Conservation (phyloP, 2,888 invertebrate genomes). For the Gryllus longicercus region DNA sequence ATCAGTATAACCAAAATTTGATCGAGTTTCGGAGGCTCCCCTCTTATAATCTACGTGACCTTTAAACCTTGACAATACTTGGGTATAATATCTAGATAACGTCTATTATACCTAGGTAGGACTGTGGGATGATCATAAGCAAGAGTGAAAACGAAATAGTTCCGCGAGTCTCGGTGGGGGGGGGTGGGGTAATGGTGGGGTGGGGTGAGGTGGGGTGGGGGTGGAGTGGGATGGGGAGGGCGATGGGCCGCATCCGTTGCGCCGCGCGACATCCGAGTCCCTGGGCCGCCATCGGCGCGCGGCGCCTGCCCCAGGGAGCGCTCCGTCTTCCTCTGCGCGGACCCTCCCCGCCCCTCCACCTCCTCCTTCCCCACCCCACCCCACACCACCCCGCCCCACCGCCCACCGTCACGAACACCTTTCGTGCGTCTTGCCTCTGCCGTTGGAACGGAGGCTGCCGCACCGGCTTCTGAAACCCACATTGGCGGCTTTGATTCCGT, state of each 20-base stretch:
- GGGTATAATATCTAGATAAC: too few relatives aligned
- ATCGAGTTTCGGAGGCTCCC: too few relatives aligned
- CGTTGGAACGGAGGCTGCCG: too few relatives aligned
- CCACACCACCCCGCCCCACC: neutral
- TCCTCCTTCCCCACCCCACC: fast-evolving
- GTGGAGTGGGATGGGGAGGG: neutral
- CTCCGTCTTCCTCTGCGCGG: neutral
- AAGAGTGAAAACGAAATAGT: too few relatives aligned
- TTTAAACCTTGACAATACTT: too few relatives aligned
- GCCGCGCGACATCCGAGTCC: neutral
- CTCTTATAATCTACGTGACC: too few relatives aligned
- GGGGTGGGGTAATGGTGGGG: neutral
- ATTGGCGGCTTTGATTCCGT: too few relatives aligned
- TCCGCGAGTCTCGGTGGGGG: too few relatives aligned
- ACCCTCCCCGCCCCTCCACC: neutral
- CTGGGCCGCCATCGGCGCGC: neutral
- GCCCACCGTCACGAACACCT: neutral
- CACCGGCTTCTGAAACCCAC: too few relatives aligned
- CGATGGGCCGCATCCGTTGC: neutral
- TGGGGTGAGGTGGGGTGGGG: neutral
- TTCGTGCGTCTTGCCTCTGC: neutral
- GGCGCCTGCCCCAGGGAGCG: neutral
- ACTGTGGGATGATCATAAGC: too few relatives aligned
- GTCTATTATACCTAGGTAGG: too few relatives aligned
- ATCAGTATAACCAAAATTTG: too few relatives aligned